Evolutionary conservation across 2,797 vertebrate genomes (phyloP), one percentile per base, ranked within the genome.

Genomic region (Anguilla anguilla): DNA sequence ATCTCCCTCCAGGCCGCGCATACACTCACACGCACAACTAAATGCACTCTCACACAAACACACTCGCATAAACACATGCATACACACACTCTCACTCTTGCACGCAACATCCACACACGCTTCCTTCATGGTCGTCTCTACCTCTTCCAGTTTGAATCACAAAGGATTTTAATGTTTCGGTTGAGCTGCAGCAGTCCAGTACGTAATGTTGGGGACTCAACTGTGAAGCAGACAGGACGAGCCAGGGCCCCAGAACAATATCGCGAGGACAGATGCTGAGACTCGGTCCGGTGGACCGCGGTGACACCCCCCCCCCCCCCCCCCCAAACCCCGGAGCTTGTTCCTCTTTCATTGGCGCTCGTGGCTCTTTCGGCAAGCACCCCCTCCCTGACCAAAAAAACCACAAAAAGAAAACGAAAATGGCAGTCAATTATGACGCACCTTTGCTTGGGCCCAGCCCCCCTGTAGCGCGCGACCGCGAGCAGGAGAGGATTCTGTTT

Each of bases 381-480:
- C 83, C 83, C 84, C 87, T 55, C 83, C 57, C 84, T 53, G 39
- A 43, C 83, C 53, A 79, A 43, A 43, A 39, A 39, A 39, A 2
- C 2, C 72, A 39, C 83, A 69, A 77, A 49, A 39, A 88, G n/a
- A 43, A 57, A 43, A 69, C 10, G 19, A n/a, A 67, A 67, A 67
- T n/a, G 64, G 22, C 22, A 67, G 64, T 28, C 64, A 11, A 72
- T 72, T 88, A 79, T 84, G 49, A 55, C 39, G n/a, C 74, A 82
- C 87, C 84, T 85, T 88, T 51, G 85, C 87, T 67, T 53, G 31
- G 84, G 87, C 84, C 84, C 64, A 67, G 28, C 55, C 79, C 67
- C 55, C 61, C 51, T 53, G 11, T 81, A 85, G 85, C 84, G 64
- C 64, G 61, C 79, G 74, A 69, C 85, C 84, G 28, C 22, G 57